phyloP scores from a whole-genome alignment of 2,113 vertebrate species.

The Rattus rattus region DNA sequence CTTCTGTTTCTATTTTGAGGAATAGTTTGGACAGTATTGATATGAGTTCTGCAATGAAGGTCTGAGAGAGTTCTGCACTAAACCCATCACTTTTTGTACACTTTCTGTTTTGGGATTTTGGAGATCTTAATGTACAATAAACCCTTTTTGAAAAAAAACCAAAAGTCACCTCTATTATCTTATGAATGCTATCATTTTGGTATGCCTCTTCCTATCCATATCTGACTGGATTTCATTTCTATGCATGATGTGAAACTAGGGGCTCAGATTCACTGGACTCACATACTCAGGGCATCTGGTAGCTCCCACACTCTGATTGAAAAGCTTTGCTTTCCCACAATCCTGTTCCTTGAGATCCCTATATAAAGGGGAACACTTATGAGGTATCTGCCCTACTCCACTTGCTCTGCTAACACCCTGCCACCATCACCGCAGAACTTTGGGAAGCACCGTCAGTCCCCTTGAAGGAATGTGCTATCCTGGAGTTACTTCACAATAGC shows the following conservation, averaged over 20 bases:
- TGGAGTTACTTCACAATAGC: background rate
- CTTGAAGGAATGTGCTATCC: background rate
- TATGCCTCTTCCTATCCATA: background rate
- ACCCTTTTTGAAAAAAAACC: background rate
- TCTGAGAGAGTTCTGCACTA: too few relatives aligned
- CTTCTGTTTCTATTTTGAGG: too few relatives aligned
- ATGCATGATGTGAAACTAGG: background rate
- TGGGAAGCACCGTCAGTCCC: background rate
- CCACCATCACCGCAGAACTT: background rate
- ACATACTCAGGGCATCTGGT: background rate
- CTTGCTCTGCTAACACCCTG: too few relatives aligned
- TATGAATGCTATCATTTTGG: background rate
- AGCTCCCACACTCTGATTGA: background rate
- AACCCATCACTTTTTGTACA: background rate
- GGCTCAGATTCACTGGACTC: background rate
- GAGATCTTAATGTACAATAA: background rate
- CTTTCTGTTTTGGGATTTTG: background rate
- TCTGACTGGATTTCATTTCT: background rate
- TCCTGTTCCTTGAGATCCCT: background rate
- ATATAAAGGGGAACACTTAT: background rate
- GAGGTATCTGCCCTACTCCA: background rate
- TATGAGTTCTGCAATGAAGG: too few relatives aligned
- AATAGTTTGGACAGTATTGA: too few relatives aligned
- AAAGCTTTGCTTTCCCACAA: background rate
- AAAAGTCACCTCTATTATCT: background rate